A percentile compares a stretch with the other conserved stretches of the same genome.
Evolutionary conservation across 1,140 invertebrate genomes (phyloP).

Genomic region (Microplitis mediator): DNA sequence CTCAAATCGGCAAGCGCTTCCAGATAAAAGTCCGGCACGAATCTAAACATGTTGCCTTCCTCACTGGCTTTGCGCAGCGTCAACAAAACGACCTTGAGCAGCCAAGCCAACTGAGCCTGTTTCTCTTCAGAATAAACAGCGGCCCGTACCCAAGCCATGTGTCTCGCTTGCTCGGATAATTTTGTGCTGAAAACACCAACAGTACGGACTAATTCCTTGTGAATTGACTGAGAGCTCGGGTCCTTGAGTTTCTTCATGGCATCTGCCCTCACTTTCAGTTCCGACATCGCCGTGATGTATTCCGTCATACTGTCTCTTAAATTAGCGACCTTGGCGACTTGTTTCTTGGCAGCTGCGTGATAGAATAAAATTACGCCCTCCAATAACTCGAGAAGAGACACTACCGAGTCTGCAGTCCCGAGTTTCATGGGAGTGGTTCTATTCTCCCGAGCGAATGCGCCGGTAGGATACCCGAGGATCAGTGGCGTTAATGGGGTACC

Average conservation of each 20-base stretch:
- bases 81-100: constrained; percentile 66
- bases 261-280: constrained; percentile 61
- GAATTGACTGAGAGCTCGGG: constrained; percentile 47
- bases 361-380: constrained; percentile 75
- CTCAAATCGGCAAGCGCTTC: constrained; percentile 74
- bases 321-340: constrained; percentile 70
- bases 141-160: constrained; percentile 70
- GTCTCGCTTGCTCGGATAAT: constrained; percentile 64
- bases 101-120: constrained; percentile 66
- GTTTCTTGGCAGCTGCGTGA: constrained; percentile 72
- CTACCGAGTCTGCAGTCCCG: constrained; percentile 56
- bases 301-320: constrained; percentile 67
- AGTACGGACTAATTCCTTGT: constrained; percentile 60
- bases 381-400: constrained; percentile 67
- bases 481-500: constrained; percentile 30
- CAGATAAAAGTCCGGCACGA: constrained; percentile 83
- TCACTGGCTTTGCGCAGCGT: constrained; percentile 67
- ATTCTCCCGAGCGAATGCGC: constrained; percentile 39
- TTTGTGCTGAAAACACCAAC: constrained; percentile 65
- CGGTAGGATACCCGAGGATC: constrained; percentile 43
- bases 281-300: constrained; percentile 63
- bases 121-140: constrained; percentile 69
- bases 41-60: constrained; percentile 74
- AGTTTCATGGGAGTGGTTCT: constrained; percentile 37
- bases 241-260: constrained; percentile 40